Conservation (phyloP, 2,797 vertebrate genomes). For the Falco novaeseelandiae region DNA sequence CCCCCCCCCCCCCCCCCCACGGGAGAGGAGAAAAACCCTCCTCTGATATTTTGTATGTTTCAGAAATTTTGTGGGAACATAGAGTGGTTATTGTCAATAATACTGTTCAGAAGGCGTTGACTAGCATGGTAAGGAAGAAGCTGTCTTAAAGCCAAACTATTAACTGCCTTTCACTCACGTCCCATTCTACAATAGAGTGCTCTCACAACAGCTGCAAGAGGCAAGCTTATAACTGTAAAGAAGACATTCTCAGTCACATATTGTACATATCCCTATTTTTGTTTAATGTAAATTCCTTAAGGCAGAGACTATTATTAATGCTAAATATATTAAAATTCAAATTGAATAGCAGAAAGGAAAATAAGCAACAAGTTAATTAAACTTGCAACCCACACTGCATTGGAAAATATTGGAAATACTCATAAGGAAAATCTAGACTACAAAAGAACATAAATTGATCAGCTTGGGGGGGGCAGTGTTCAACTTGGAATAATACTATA, state of each 20-base stretch:
- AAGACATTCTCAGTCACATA: not conserved
- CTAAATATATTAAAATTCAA: conserved; percentile 33
- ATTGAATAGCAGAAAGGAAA: not conserved
- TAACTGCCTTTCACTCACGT: not conserved
- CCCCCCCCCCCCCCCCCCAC: no score
- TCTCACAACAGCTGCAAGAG: not conserved
- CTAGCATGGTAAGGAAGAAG: not conserved
- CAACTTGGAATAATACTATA: not conserved
- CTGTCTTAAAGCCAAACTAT: not conserved
- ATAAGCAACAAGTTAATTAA: conserved; percentile 29
- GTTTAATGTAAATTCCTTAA: not conserved
- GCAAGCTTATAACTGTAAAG: not conserved
- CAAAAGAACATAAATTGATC: not conserved
- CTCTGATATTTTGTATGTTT: not conserved
- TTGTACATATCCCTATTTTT: not conserved
- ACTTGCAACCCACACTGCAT: not conserved
- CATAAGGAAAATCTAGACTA: not conserved
- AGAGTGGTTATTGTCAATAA: not conserved
- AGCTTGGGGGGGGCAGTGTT: not conserved
- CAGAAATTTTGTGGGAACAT: not conserved
- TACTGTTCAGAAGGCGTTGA: not conserved
- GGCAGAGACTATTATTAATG: conserved; percentile 4
- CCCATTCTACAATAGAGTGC: not conserved
- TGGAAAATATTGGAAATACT: not conserved
- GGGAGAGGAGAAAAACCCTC: accelerated